phyloP scores from a whole-genome alignment of 2,888 invertebrate species.

The Pyrrhia umbra region DNA sequence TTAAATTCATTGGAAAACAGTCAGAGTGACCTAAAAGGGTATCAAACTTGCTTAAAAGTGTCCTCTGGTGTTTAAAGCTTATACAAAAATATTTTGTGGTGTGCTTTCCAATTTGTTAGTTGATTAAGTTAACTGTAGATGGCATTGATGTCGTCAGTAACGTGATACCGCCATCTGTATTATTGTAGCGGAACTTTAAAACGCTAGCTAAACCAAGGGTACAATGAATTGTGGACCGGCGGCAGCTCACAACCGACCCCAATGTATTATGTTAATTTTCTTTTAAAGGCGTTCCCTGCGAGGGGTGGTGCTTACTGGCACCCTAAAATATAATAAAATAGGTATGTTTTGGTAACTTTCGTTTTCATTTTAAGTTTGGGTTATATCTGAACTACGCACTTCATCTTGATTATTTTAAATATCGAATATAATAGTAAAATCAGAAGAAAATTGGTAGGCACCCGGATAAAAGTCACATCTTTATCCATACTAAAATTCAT shows the following conservation, averaged over 20 bases:
- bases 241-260: constrained; percentile 25
- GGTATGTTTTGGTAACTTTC: constrained; percentile 21
- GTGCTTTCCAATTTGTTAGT: constrained; percentile 28
- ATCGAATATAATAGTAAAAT: not conserved
- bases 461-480: too few relatives aligned
- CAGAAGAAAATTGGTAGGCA: too few relatives aligned
- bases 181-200: constrained; percentile 54
- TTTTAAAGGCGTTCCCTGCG: constrained; percentile 73
- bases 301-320: constrained; percentile 75
- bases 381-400: not conserved
- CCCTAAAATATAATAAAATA: constrained; percentile 66
- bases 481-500: too few relatives aligned
- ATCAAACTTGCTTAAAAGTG: constrained; percentile 30
- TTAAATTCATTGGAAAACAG: not conserved
- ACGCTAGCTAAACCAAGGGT: not conserved
- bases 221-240: not conserved
- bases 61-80: constrained; percentile 41
- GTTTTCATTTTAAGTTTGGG: not conserved
- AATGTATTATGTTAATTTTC: constrained; percentile 55
- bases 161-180: constrained; percentile 72
- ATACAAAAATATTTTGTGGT: constrained; percentile 26
- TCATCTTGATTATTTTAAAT: not conserved
- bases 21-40: not conserved
- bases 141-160: constrained; percentile 57
- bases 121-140: constrained; percentile 60